Evolutionary conservation across 2,888 invertebrate genomes (phyloP).

Genomic region (Julus scanicus): DNA sequence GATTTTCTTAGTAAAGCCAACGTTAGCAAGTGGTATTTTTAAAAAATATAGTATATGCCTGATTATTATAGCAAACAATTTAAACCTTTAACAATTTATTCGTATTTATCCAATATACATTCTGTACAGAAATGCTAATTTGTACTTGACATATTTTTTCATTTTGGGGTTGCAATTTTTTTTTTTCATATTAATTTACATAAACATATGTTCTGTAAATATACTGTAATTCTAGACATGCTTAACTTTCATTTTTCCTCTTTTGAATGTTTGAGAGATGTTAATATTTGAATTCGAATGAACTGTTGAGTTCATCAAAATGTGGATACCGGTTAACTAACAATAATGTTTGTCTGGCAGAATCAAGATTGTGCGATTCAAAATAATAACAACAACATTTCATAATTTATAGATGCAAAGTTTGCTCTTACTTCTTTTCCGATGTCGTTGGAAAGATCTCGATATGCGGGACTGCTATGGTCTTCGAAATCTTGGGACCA

Average conservation of each 20-base stretch:
- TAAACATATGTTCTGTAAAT: not conserved
- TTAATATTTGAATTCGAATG: no score
- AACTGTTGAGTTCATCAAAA: no score
- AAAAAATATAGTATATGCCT: not conserved
- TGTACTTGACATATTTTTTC: not conserved
- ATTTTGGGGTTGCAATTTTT: not conserved
- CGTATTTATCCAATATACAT: not conserved
- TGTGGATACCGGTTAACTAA: no score
- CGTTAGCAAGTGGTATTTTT: not conserved
- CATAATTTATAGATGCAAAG: not conserved
- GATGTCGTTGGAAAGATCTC: slow-evolving; percentile 81
- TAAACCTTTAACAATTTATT: not conserved
- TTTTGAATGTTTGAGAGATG: no score
- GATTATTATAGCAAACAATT: not conserved
- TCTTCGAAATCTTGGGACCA: slow-evolving; percentile 89
- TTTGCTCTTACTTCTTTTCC: slow-evolving; percentile 76
- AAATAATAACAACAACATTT: no score
- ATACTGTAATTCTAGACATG: not conserved
- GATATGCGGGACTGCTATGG: slow-evolving; percentile 88
- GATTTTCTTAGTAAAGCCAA: not conserved
- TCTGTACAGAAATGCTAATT: not conserved
- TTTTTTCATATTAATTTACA: not conserved
- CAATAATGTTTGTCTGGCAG: not conserved
- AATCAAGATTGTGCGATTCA: no score
- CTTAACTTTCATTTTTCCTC: no score